These are phyloP conservation scores for Rhadina sibilatrix DNA, from an alignment of 2,113 vertebrate genomes.

Conservation along the genomic window DNA sequence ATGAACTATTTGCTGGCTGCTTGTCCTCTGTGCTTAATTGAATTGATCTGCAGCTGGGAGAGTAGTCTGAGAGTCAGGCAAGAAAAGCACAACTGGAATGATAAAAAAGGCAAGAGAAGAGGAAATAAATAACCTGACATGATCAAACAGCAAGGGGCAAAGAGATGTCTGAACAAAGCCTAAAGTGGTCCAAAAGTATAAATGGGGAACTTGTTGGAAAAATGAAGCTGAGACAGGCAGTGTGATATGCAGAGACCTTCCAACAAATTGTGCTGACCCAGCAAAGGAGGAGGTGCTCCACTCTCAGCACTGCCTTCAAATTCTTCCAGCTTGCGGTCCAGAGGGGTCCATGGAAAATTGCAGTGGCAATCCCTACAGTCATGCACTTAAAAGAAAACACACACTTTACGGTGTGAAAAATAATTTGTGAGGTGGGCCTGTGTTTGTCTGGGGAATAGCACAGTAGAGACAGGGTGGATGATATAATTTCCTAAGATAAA, in stretches of 20 bases:
- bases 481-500: neutral
- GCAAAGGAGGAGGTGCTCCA: neutral
- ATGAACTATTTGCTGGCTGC: neutral
- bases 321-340: neutral
- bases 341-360: slow-evolving; percentile 2
- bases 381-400: neutral
- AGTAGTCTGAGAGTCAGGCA: neutral
- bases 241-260: neutral
- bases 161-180: neutral
- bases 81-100: neutral
- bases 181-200: neutral
- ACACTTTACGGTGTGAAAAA: accelerated
- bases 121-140: neutral
- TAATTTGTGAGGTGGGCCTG: accelerated
- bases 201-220: neutral
- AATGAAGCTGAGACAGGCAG: neutral
- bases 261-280: neutral
- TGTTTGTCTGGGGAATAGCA: neutral
- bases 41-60: neutral
- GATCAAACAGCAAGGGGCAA: neutral
- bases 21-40: neutral
- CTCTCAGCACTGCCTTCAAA: slow-evolving; percentile 44
- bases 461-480: neutral
- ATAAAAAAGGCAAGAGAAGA: neutral
- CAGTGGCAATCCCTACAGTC: slow-evolving; percentile 50